These are phyloP conservation scores for Lamellibrachia columna DNA, from an alignment of 2,888 invertebrate species.

Conservation along the genomic window DNA sequence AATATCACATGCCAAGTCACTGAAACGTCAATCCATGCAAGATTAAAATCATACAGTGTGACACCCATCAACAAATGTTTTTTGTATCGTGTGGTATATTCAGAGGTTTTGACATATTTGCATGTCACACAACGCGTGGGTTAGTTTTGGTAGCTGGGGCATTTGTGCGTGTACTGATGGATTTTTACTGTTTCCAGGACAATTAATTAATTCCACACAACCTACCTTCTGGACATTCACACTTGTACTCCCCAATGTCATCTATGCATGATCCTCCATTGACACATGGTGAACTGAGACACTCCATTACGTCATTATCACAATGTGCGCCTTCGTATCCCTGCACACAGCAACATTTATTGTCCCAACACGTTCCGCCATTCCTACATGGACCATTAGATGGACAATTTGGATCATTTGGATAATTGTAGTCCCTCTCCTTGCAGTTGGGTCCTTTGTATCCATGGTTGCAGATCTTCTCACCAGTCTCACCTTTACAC, in stretches of 20 bases:
- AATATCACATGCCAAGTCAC: not conserved
- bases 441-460: not conserved
- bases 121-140: not conserved
- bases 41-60: too few species aligned
- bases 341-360: slow-evolving; percentile 8
- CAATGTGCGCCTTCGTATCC: not conserved
- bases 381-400: not conserved
- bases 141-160: too few species aligned
- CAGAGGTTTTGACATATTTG: not conserved
- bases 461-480: not conserved
- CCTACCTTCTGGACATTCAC: not conserved
- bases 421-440: not conserved
- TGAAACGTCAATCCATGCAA: too few species aligned
- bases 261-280: not conserved
- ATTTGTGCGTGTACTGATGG: too few species aligned
- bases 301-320: not conserved
- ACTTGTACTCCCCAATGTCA: not conserved
- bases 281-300: not conserved
- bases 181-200: too few species aligned
- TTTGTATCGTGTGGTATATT: not conserved
- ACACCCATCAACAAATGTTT: not conserved
- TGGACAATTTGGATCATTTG: slow-evolving; percentile 19
- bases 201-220: not conserved
- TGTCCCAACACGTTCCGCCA: not conserved
- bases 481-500: not conserved